phyloP scores from a whole-genome alignment of 2,888 invertebrate species.

The Creontiades dilutus region DNA sequence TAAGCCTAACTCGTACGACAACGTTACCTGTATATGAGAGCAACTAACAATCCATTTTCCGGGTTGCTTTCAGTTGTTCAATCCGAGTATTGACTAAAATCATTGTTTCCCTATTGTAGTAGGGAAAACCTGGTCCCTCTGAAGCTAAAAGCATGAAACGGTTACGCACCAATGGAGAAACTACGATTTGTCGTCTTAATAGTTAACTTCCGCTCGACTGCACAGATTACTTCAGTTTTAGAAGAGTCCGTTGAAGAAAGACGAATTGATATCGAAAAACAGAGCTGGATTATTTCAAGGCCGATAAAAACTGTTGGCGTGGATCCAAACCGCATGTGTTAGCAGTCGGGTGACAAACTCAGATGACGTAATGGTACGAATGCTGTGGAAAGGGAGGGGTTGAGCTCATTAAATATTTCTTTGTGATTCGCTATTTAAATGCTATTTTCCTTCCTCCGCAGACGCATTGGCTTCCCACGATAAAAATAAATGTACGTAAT shows the following conservation, averaged over 20 bases:
- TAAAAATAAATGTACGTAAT: no score
- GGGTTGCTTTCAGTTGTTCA: no score
- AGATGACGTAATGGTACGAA: conserved; percentile 19
- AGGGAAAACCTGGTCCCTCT: no score
- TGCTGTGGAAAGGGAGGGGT: not conserved
- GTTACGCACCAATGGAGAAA: no score
- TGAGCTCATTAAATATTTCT: conserved; percentile 40
- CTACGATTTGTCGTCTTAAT: no score
- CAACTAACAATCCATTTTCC: no score
- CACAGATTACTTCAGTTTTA: not conserved
- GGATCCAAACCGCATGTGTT: conserved; percentile 46
- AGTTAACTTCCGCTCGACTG: no score
- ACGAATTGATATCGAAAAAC: not conserved
- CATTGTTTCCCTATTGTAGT: no score
- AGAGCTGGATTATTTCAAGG: conserved; percentile 49
- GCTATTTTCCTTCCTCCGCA: not conserved
- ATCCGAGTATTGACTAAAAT: no score
- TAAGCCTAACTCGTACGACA: no score
- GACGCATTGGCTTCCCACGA: not conserved
- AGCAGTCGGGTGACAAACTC: conserved; percentile 42
- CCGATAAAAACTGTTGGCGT: conserved; percentile 45
- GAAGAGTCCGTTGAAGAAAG: not conserved
- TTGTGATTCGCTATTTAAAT: conserved; percentile 34
- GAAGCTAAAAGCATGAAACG: no score
- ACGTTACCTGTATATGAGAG: no score